These are phyloP conservation scores for Alfaro cultratus DNA, from an alignment of 2,797 vertebrate genomes.

Conservation along the genomic window DNA sequence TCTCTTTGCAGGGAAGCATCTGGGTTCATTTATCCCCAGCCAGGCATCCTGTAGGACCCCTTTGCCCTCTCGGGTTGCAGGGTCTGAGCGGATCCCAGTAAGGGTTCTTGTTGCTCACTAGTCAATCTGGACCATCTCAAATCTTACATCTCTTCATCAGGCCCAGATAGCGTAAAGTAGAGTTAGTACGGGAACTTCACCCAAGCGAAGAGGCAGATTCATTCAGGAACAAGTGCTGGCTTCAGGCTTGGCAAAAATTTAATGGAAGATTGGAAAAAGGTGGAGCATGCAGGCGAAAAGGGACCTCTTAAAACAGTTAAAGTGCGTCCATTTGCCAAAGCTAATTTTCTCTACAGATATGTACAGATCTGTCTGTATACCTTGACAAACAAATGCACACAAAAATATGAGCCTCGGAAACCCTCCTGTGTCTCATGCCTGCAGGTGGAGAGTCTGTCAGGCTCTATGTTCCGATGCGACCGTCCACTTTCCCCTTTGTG, in stretches of 20 bases:
- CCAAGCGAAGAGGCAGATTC: constrained; percentile 91
- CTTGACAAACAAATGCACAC: constrained; percentile 74
- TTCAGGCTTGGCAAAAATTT: constrained; percentile 69
- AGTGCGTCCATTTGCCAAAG: constrained; percentile 4
- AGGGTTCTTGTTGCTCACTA: constrained; percentile 81
- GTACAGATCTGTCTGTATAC: constrained; percentile 50
- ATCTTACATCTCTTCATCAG: constrained; percentile 72
- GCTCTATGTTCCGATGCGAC: constrained; percentile 54
- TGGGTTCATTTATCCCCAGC: constrained; percentile 90
- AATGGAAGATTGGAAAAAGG: constrained; percentile 53
- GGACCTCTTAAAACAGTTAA: neutral
- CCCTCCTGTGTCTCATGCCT: constrained; percentile 71
- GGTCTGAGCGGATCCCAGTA: constrained; percentile 82
- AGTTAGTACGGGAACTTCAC: constrained; percentile 92
- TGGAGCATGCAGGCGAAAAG: constrained; percentile 21
- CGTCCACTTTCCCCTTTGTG: constrained; percentile 57
- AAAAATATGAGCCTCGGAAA: constrained; percentile 79
- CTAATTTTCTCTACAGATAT: constrained; percentile 17
- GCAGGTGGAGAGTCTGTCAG: constrained; percentile 55
- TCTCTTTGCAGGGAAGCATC: constrained; percentile 87
- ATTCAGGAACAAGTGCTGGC: constrained; percentile 88
- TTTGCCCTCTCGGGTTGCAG: constrained; percentile 90
- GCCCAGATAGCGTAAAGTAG: constrained; percentile 87
- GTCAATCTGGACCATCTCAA: constrained; percentile 92
- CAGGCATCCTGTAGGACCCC: constrained; percentile 73